These are phyloP conservation scores for Hemiscyllium ocellatum DNA, from an alignment of 2,113 vertebrate species.

Conservation along the genomic window DNA sequence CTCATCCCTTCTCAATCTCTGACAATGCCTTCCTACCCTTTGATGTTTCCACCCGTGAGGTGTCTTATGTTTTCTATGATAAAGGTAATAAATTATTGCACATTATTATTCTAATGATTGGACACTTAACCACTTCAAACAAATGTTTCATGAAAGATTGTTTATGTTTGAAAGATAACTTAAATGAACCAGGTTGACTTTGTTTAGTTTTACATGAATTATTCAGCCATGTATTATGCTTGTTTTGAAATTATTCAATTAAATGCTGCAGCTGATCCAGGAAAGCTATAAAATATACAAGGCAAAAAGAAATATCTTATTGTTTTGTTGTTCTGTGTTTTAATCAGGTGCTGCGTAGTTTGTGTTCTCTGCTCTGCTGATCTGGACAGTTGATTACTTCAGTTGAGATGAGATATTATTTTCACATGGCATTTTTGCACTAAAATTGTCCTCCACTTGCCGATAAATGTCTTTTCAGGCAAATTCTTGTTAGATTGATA, in stretches of 20 bases:
- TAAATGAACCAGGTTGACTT: neutral
- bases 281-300: neutral
- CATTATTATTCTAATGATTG: neutral
- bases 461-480: neutral
- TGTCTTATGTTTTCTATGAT: neutral
- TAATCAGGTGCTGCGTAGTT: neutral
- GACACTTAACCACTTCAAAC: no score
- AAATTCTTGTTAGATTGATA: neutral
- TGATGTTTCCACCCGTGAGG: neutral
- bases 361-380: neutral
- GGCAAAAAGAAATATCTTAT: neutral
- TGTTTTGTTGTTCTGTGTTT: neutral
- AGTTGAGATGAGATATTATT: neutral
- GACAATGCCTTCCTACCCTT: neutral
- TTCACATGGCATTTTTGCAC: neutral
- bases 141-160: neutral
- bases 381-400: neutral
- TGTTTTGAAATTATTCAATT: neutral
- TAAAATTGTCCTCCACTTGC: neutral
- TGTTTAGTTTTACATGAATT: neutral
- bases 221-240: neutral
- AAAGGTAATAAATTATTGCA: neutral
- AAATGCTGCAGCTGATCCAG: neutral
- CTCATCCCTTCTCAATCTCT: neutral
- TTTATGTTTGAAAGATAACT: neutral